Conservation (phyloP, 2,888 invertebrate species). For the Timema cristinae region DNA sequence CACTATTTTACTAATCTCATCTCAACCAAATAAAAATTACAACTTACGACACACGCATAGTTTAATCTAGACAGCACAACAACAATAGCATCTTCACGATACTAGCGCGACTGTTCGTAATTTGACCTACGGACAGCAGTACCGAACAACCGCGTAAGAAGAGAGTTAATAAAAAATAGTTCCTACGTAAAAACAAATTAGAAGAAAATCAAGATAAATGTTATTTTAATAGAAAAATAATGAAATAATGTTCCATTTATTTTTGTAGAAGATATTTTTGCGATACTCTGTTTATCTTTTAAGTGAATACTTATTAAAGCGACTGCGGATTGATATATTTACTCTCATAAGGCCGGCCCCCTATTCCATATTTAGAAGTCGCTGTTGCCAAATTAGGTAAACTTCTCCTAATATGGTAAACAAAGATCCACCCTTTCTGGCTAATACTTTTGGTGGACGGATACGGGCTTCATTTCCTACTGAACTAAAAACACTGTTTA, state of each 20-base stretch:
- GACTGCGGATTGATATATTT: slow-evolving; percentile 30
- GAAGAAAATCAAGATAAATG: not conserved
- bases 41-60: too few species aligned
- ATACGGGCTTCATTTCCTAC: slow-evolving; percentile 32
- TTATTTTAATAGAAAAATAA: not conserved
- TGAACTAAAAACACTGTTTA: slow-evolving; percentile 17
- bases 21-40: slow-evolving; percentile 24
- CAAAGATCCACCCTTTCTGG: slow-evolving; percentile 68
- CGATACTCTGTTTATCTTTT: too few species aligned
- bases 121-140: slow-evolving; percentile 46
- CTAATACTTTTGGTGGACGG: slow-evolving; percentile 35
- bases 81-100: slow-evolving; percentile 25
- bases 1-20: slow-evolving; percentile 28
- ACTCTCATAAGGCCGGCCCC: slow-evolving; percentile 53
- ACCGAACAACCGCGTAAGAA: slow-evolving; percentile 36
- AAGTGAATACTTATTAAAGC: not conserved
- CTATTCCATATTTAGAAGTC: slow-evolving; percentile 77
- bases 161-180: slow-evolving; percentile 32
- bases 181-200: slow-evolving; percentile 18
- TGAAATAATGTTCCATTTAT: not conserved
- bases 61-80: slow-evolving; percentile 32
- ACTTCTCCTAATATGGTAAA: slow-evolving; percentile 75
- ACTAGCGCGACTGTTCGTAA: slow-evolving; percentile 42
- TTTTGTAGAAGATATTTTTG: too few species aligned
- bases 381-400: slow-evolving; percentile 77